These are phyloP conservation scores for Hypotaenidia philippensis DNA, from an alignment of 2,797 vertebrate species.

Conservation along the genomic window DNA sequence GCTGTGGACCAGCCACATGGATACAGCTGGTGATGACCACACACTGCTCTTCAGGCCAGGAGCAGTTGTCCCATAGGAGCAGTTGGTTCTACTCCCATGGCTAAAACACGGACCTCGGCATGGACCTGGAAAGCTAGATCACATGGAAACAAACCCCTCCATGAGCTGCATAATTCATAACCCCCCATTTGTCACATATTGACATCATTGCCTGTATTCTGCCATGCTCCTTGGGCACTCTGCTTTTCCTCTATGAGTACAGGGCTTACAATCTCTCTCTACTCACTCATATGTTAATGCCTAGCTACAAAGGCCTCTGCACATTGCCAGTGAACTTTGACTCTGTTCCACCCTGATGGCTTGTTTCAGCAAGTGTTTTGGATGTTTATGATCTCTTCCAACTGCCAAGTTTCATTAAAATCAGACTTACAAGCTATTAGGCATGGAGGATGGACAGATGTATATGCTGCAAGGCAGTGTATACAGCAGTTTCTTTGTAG, in stretches of 20 bases:
- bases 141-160: background rate
- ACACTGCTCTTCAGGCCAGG: fast-evolving
- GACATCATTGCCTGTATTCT: background rate
- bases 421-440: background rate
- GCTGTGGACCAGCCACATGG: background rate
- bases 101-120: background rate
- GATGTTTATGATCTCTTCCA: background rate
- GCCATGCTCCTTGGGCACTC: background rate
- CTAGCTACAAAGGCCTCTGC: background rate
- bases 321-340: background rate
- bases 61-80: background rate
- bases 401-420: background rate
- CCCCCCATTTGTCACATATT: background rate
- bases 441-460: background rate
- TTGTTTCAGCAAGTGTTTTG: slow-evolving; percentile 4
- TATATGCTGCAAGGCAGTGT: background rate
- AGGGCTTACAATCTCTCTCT: background rate
- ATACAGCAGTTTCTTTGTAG: background rate
- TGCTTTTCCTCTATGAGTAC: background rate
- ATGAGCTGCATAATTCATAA: background rate
- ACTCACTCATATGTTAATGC: background rate
- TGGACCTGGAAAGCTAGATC: background rate
- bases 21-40: background rate
- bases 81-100: background rate
- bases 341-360: background rate